Evolutionary conservation across 2,888 invertebrate genomes (phyloP).

Genomic region (Eurytoma californica): DNA sequence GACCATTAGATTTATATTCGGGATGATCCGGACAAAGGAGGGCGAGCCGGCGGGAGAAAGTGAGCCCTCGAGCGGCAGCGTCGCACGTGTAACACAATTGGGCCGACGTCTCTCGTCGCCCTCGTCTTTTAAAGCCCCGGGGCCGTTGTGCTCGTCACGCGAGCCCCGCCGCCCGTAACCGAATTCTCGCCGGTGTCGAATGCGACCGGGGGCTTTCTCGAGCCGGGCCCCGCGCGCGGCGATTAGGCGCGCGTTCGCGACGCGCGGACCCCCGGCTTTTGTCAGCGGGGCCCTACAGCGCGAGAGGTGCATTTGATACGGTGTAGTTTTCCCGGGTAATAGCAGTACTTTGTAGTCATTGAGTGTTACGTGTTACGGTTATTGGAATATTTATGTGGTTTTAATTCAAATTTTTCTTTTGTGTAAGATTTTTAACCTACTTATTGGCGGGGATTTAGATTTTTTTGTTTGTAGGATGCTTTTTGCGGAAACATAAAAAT

Average conservation of each 20-base stretch:
- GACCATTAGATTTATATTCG: constrained; percentile 57
- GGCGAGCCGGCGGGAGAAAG: not conserved
- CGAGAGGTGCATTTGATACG: too few species aligned
- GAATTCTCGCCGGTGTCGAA: constrained; percentile 28
- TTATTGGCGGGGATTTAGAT: too few species aligned
- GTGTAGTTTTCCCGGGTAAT: too few species aligned
- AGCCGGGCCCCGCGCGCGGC: not conserved
- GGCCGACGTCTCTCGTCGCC: not conserved
- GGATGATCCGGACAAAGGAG: constrained; percentile 47
- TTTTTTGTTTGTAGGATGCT: too few species aligned
- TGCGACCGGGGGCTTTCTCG: constrained; percentile 1
- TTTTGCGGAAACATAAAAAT: too few species aligned
- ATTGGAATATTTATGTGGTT: too few species aligned
- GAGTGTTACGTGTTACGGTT: too few species aligned
- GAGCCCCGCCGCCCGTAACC: constrained; percentile 19
- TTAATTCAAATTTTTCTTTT: too few species aligned
- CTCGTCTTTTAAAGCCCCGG: not conserved
- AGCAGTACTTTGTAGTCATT: too few species aligned
- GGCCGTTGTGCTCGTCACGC: constrained; percentile 35
- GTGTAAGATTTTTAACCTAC: too few species aligned
- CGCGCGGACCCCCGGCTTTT: too few species aligned
- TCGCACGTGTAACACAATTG: constrained; percentile 50
- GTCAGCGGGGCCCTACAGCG: too few species aligned
- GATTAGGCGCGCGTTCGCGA: constrained; percentile 11
- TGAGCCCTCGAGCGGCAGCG: constrained; percentile 35